Evolutionary conservation across 2,888 invertebrate genomes (phyloP).

Genomic region (Plebejus argus): DNA sequence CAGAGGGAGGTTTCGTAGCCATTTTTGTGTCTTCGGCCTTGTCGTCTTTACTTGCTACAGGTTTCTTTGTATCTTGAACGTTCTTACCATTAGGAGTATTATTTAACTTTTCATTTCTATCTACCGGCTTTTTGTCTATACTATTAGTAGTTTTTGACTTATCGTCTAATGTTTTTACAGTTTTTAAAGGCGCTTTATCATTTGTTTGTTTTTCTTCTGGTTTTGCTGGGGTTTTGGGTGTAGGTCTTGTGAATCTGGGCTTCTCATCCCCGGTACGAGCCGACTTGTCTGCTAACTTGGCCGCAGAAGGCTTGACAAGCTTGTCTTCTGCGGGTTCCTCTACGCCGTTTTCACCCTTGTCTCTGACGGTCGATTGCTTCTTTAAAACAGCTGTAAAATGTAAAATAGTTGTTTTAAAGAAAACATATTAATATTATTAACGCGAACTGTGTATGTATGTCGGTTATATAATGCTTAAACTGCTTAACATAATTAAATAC

Average conservation of each 20-base stretch:
- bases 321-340: slow-evolving; percentile 65
- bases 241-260: slow-evolving; percentile 63
- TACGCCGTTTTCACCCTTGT: slow-evolving; percentile 67
- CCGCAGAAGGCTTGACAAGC: slow-evolving; percentile 67
- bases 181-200: slow-evolving; percentile 61
- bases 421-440: background rate
- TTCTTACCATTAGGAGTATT: slow-evolving; percentile 47
- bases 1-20: slow-evolving; percentile 73
- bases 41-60: slow-evolving; percentile 43
- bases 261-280: slow-evolving; percentile 61
- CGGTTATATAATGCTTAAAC: too few relatives aligned
- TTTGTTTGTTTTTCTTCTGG: slow-evolving; percentile 52
- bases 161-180: slow-evolving; percentile 70
- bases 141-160: slow-evolving; percentile 71
- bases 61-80: slow-evolving; percentile 50
- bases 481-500: too few relatives aligned
- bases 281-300: slow-evolving; percentile 63
- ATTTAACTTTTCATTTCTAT: slow-evolving; percentile 49
- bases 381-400: slow-evolving; percentile 66
- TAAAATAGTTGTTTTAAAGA: background rate
- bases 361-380: slow-evolving; percentile 72
- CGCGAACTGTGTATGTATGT: too few relatives aligned
- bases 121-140: slow-evolving; percentile 60
- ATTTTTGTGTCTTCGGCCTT: slow-evolving; percentile 63
- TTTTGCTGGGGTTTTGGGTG: slow-evolving; percentile 53